Evolutionary conservation across 1,140 invertebrate species (phyloP).

Genomic region (Bombus fervidus): DNA sequence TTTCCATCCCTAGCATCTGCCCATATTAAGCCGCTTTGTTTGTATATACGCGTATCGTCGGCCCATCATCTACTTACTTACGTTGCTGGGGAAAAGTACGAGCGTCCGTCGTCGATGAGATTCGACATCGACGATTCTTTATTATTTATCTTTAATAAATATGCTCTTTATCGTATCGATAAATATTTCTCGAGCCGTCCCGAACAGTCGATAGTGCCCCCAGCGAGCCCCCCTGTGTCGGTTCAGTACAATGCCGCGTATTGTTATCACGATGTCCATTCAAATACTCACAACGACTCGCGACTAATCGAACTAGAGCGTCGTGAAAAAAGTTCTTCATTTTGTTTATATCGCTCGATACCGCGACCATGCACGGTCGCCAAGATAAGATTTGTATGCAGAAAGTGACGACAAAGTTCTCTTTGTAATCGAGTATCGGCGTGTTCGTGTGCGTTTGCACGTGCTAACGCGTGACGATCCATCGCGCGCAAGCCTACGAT

Average conservation of each 20-base stretch:
- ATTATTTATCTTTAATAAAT: constrained; percentile 23
- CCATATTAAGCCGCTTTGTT: background rate
- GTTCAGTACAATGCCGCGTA: background rate
- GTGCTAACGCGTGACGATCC: constrained; percentile 35
- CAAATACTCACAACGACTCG: background rate
- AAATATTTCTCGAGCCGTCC: background rate
- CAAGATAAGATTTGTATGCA: constrained; percentile 20
- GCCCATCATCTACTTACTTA: no score
- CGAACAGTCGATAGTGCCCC: background rate
- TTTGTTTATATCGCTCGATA: constrained; percentile 3
- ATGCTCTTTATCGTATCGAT: background rate
- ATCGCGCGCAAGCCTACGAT: background rate
- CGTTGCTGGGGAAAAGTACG: background rate
- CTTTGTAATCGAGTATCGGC: constrained; percentile 8
- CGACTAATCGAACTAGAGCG: constrained; percentile 6
- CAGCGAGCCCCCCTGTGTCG: background rate
- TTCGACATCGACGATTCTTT: background rate
- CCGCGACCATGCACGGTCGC: no score
- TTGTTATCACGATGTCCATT: constrained; percentile 26
- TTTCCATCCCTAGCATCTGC: background rate
- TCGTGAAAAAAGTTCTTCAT: background rate
- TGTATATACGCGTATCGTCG: background rate
- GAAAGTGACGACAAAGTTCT: constrained; percentile 24
- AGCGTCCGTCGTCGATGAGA: background rate
- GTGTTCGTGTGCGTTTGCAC: background rate